Conservation (phyloP, 2,113 vertebrate species). For the Heterochromis multidens region DNA sequence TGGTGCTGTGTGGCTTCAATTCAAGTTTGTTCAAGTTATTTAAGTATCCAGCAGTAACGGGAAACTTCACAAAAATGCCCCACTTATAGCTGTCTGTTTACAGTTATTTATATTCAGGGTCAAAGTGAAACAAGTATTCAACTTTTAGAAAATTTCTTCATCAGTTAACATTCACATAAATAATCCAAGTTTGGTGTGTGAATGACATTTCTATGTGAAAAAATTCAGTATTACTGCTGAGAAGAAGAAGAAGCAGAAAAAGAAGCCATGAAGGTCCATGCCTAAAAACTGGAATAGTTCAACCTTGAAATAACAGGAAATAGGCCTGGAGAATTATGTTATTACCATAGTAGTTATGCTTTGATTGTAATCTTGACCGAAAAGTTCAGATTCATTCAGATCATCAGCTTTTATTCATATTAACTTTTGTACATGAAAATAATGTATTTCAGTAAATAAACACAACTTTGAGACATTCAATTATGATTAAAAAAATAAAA, state of each 20-base stretch:
- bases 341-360: background rate
- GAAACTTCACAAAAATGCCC: background rate
- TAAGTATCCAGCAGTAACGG: background rate
- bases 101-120: background rate
- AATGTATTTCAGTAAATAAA: background rate
- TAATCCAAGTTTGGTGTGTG: background rate
- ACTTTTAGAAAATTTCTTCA: background rate
- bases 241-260: too few species aligned
- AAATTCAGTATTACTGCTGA: too few species aligned
- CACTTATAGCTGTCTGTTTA: background rate
- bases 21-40: background rate
- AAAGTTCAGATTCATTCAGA: background rate
- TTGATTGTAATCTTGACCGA: background rate
- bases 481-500: rapidly evolving
- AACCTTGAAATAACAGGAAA: background rate
- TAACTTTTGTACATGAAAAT: background rate
- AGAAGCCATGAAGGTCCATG: too few species aligned
- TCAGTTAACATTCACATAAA: background rate
- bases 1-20: background rate
- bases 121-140: background rate
- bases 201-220: background rate
- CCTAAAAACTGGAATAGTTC: too few species aligned
- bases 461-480: background rate
- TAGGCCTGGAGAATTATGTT: background rate
- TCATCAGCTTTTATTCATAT: background rate